Evolutionary conservation across 2,113 vertebrate species (phyloP), one percentile per base, ranked within the genome.

Genomic region (Ophthalmolycus amberensis): DNA sequence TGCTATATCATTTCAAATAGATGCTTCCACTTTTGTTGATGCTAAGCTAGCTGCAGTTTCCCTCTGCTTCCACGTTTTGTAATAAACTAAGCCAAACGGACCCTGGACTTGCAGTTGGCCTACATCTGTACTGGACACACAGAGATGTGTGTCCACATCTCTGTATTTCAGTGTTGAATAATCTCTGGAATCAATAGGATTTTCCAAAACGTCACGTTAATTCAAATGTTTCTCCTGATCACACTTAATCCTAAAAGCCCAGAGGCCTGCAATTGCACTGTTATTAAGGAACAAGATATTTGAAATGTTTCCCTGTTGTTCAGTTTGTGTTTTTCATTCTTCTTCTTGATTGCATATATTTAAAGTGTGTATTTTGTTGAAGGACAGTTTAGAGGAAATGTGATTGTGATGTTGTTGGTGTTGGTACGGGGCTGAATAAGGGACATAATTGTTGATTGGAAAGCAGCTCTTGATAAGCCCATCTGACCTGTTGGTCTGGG

Each of bases 251-350:
- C 15, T 46, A 11, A 58, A 44, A 59, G 58, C 20, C 32, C 14
- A 4, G 29, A 42, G 20, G 37, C 63, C 79, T 86, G 85, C 80
- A 65, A 58, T 65, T 25, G 71, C 88, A 88, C 85, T 88, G 88
- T 64, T 64, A 59, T 79, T 52, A 29, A 38, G 34, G 56, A 75
- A 66, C 6, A 3, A 37, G 0, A 65, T 42, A 8, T 77, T 76
- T 66, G 10, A 18, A 44, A 50, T 75, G 54, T 34, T 59, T 72
- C 44, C 25, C 7, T 76, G 56, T 27, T 62, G 29, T 85, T 84
- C 40, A 7, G 16, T 73, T 56, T 34, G 32, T 52, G 16, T 40
- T 59, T 81, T 72, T 32, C 32, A 32, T n/a, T 42, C 3, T 14
- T 50, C 16, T 27, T 18, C 46, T 27, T 50, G 7, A 37, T 10